These are phyloP conservation scores for Neoaliturus tenellus DNA, from an alignment of 2,888 invertebrate species.

Conservation along the genomic window DNA sequence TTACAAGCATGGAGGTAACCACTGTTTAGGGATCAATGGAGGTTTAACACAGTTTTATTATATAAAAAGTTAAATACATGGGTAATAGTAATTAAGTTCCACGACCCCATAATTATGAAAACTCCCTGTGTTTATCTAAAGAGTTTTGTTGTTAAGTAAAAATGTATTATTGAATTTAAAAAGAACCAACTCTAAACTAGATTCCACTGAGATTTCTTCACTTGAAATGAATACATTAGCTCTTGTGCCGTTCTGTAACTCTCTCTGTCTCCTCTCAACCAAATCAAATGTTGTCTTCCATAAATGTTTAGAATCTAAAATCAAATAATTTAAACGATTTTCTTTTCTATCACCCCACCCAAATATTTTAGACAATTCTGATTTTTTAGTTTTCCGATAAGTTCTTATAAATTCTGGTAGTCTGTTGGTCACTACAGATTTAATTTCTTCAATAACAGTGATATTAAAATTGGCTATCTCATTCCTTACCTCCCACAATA, in stretches of 20 bases:
- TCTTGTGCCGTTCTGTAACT: background rate
- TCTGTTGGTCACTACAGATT: background rate
- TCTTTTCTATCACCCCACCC: slow-evolving; percentile 31
- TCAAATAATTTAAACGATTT: slow-evolving; percentile 19
- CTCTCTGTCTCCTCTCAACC: background rate
- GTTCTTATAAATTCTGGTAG: slow-evolving; percentile 31
- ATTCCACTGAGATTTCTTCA: background rate
- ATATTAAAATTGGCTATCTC: background rate
- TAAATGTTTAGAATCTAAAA: slow-evolving; percentile 37
- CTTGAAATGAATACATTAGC: background rate
- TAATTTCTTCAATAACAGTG: slow-evolving; percentile 6
- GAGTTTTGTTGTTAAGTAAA: too few species aligned
- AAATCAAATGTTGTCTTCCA: slow-evolving; percentile 36
- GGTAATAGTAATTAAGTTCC: too few species aligned
- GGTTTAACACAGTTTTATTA: too few species aligned
- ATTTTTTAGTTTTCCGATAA: slow-evolving; percentile 1
- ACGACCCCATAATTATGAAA: too few species aligned
- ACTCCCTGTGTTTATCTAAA: too few species aligned
- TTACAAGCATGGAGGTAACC: too few species aligned
- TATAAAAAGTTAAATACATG: too few species aligned
- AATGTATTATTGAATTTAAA: too few species aligned
- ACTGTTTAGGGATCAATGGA: too few species aligned
- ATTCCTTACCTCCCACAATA: slow-evolving; percentile 22
- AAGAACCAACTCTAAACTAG: too few species aligned
- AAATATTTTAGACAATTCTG: background rate